Conservation (phyloP, 2,113 vertebrate genomes). For the Microtus richardsoni region DNA sequence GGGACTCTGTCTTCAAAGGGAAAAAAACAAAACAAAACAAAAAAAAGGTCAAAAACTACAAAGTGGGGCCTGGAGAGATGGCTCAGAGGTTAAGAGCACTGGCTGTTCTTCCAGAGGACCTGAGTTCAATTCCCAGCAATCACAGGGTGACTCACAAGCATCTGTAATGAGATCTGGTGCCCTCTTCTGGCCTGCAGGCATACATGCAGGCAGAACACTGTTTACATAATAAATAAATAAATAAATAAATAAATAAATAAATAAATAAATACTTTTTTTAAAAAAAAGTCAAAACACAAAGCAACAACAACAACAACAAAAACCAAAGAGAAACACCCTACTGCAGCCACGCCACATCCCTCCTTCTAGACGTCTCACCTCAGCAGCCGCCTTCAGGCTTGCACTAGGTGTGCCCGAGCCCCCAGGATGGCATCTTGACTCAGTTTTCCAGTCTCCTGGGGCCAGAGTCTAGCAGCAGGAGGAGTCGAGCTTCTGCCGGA, state of each 20-base stretch:
- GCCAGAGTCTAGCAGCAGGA: not conserved
- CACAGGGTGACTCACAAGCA: no score
- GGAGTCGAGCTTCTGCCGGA: not conserved
- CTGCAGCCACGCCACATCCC: rapidly evolving
- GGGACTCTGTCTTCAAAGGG: not conserved
- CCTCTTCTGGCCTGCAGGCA: no score
- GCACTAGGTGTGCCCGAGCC: not conserved
- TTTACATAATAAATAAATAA: no score
- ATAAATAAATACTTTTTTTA: no score
- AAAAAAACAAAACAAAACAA: not conserved
- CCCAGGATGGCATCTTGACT: not conserved
- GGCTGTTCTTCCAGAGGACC: no score
- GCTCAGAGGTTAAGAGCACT: no score
- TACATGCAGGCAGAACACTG: no score
- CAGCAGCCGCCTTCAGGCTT: not conserved
- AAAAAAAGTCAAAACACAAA: not conserved
- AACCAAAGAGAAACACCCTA: not conserved
- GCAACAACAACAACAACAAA: not conserved
- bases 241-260: no score
- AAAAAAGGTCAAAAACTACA: no score
- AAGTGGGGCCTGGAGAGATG: no score
- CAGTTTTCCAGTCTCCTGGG: not conserved
- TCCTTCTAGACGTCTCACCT: not conserved
- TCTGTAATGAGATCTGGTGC: no score
- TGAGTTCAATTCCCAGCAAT: no score